These are phyloP conservation scores for Polyploca ridens DNA, from an alignment of 2,888 invertebrate species.

Conservation along the genomic window DNA sequence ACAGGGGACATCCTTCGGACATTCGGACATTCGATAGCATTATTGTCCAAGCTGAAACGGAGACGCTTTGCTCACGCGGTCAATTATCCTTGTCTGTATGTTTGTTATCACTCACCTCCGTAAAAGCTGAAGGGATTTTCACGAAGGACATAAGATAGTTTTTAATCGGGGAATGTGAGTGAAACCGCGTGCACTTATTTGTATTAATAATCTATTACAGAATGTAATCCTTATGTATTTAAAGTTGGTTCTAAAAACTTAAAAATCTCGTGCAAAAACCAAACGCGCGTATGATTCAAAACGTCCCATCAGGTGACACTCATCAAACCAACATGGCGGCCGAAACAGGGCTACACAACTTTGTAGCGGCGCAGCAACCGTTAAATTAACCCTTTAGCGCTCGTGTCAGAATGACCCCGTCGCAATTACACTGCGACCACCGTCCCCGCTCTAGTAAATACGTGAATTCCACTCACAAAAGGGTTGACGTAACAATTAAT, in stretches of 20 bases:
- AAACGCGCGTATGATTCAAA: background rate
- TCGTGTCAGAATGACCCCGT: constrained; percentile 50
- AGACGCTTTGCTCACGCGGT: too few species aligned
- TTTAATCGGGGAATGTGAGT: too few species aligned
- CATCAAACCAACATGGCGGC: constrained; percentile 14
- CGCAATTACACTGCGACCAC: constrained; percentile 50
- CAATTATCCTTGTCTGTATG: too few species aligned
- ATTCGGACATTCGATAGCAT: too few species aligned
- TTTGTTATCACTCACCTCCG: too few species aligned
- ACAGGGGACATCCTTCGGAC: too few species aligned
- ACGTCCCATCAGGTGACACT: constrained; percentile 2
- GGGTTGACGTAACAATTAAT: constrained; percentile 43
- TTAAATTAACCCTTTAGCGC: constrained; percentile 71
- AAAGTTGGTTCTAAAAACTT: background rate
- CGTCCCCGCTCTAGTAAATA: constrained; percentile 57
- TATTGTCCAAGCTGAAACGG: too few species aligned
- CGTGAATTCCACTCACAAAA: constrained; percentile 50
- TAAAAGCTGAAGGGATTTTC: too few species aligned
- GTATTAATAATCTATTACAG: too few species aligned
- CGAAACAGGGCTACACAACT: constrained; percentile 28
- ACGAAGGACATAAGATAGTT: too few species aligned
- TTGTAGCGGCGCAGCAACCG: constrained; percentile 53
- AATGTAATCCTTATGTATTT: too few species aligned
- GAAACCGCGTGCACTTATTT: too few species aligned
- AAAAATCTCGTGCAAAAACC: background rate